Evolutionary conservation across 2,113 vertebrate genomes (phyloP).

Genomic region (Lonchura striata): DNA sequence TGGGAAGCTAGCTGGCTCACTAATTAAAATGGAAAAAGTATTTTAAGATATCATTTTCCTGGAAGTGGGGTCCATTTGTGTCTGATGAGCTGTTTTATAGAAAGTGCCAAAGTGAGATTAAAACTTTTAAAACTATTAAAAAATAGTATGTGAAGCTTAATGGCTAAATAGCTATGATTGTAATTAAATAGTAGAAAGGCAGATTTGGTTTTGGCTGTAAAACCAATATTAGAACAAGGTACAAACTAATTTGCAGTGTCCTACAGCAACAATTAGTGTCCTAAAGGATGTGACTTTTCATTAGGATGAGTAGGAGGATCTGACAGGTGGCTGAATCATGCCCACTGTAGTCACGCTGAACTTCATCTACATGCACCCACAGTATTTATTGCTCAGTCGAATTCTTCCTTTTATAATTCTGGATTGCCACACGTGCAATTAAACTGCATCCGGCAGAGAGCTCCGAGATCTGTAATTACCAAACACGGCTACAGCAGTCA

Average conservation of each 20-base stretch:
- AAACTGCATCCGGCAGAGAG: conserved; percentile 25
- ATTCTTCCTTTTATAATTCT: conserved; percentile 44
- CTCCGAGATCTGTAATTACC: conserved; percentile 62
- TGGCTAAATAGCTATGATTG: neutral
- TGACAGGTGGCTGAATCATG: conserved; percentile 56
- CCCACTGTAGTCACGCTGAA: neutral
- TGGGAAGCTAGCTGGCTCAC: neutral
- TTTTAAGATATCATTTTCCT: neutral
- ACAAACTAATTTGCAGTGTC: neutral
- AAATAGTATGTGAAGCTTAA: neutral
- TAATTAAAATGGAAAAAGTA: neutral
- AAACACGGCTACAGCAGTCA: conserved; percentile 22
- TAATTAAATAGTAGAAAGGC: conserved; percentile 3
- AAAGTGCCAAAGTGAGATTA: neutral
- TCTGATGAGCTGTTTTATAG: neutral
- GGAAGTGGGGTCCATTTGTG: neutral
- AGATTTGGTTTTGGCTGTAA: conserved; percentile 16
- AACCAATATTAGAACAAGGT: conserved; percentile 11
- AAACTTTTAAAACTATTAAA: neutral
- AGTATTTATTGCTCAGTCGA: conserved; percentile 28
- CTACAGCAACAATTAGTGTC: conserved; percentile 13
- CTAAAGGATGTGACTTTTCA: conserved; percentile 51
- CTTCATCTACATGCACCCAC: neutral
- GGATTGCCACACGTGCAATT: conserved; percentile 54
- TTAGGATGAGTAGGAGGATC: conserved; percentile 36